A percentile compares a stretch with the other conserved stretches of the same genome.
phyloP scores from a whole-genome alignment of 2,113 vertebrate genomes.

The Tursiops truncatus region DNA sequence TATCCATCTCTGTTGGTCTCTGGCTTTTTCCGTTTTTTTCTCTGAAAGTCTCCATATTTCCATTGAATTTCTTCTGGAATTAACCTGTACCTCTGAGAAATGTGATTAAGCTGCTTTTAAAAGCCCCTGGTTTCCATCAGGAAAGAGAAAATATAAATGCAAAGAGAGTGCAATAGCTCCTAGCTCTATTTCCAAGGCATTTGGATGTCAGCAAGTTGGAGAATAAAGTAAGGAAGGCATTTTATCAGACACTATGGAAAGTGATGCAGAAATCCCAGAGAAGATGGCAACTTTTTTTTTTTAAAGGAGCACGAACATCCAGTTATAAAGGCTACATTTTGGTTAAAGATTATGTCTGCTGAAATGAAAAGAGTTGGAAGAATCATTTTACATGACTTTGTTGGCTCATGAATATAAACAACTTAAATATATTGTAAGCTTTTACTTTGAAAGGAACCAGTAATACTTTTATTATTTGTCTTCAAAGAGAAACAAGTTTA shows the following conservation, averaged over 20 bases:
- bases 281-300: background rate
- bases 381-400: slow-evolving; percentile 22
- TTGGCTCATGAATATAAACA: slow-evolving; percentile 1
- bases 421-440: background rate
- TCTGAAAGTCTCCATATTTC: background rate
- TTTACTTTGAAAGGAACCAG: background rate
- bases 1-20: background rate
- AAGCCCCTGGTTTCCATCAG: background rate
- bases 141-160: background rate
- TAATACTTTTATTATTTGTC: slow-evolving; percentile 12
- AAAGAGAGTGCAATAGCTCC: background rate
- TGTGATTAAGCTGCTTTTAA: background rate
- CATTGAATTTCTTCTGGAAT: slow-evolving; percentile 40
- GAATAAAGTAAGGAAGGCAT: background rate
- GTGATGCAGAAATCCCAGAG: background rate
- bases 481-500: slow-evolving; percentile 35
- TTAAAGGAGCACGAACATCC: background rate
- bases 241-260: background rate
- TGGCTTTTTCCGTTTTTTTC: slow-evolving; percentile 23
- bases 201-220: background rate
- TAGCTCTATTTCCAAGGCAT: background rate
- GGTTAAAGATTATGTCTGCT: background rate
- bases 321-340: background rate
- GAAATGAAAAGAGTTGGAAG: background rate
- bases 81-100: background rate